A percentile compares a stretch with the other conserved stretches of the same genome.
Evolutionary conservation across 1,140 invertebrate species (phyloP).

Genomic region (Gonioctena quinquepunctata): DNA sequence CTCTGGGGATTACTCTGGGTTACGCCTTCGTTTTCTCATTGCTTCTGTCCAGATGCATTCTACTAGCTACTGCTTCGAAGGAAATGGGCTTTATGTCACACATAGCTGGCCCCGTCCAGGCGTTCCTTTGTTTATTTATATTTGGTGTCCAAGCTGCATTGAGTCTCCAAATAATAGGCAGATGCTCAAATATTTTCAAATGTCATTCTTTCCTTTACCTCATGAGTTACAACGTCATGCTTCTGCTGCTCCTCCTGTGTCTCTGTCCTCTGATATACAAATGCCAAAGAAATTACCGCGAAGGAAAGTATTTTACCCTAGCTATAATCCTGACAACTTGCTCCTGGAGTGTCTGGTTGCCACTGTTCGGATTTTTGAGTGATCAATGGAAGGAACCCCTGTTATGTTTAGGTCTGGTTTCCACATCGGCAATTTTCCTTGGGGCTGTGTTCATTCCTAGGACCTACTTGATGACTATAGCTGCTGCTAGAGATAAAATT

Average conservation of each 20-base stretch:
- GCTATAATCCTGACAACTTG: conserved; percentile 55
- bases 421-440: conserved; percentile 61
- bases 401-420: conserved; percentile 63
- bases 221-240: conserved; percentile 60
- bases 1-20: conserved; percentile 57
- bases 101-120: conserved; percentile 64
- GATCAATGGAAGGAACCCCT: conserved; percentile 61
- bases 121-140: conserved; percentile 62
- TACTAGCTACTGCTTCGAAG: conserved; percentile 62
- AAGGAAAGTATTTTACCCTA: conserved; percentile 61
- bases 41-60: conserved; percentile 61
- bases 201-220: conserved; percentile 55
- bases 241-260: conserved; percentile 59
- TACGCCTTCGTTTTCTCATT: conserved; percentile 62
- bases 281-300: conserved; percentile 66
- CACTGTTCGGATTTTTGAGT: conserved; percentile 56
- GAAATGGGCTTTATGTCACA: conserved; percentile 65
- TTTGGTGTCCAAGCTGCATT: conserved; percentile 61
- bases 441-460: conserved; percentile 64
- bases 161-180: conserved; percentile 56
- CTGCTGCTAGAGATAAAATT: conserved; percentile 60
- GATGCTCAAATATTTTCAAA: conserved; percentile 56
- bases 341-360: conserved; percentile 62
- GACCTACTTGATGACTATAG: conserved; percentile 63
- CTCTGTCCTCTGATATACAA: conserved; percentile 61